Conservation (phyloP, 2,113 vertebrate genomes). For the Pseudonaja textilis region DNA sequence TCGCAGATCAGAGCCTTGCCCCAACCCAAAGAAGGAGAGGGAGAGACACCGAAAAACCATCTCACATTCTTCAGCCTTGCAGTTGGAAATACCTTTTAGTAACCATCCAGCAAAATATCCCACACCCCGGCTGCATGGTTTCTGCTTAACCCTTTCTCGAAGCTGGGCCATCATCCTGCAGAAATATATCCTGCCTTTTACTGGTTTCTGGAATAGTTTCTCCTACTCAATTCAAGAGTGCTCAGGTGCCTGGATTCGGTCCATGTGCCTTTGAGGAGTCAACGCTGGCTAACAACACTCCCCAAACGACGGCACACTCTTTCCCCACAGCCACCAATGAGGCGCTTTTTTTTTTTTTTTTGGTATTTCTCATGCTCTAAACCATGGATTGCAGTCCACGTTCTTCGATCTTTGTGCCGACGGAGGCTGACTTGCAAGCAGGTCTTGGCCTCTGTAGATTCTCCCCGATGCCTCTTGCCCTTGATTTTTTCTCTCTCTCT, state of each 20-base stretch:
- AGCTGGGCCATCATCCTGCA: constrained; percentile 24
- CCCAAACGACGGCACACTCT: neutral
- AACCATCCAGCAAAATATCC: constrained; percentile 25
- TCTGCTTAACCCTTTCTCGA: constrained; percentile 36
- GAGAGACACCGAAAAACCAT: neutral
- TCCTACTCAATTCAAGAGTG: constrained; percentile 38
- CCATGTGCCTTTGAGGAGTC: constrained; percentile 27
- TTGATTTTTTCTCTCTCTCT: neutral
- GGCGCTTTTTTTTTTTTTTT: constrained; percentile 28
- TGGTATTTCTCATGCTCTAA: constrained; percentile 31
- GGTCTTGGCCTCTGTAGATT: constrained; percentile 48
- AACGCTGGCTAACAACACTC: neutral
- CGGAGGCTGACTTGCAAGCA: constrained; percentile 11
- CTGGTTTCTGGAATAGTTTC: constrained; percentile 20
- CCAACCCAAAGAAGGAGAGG: neutral
- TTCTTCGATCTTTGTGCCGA: constrained; percentile 34
- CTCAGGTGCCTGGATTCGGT: constrained; percentile 54
- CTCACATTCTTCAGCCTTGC: constrained; percentile 1
- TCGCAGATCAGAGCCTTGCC: constrained; percentile 10
- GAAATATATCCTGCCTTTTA: constrained; percentile 33
- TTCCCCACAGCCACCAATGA: neutral
- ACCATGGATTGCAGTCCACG: constrained; percentile 35
- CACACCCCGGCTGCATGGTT: neutral
- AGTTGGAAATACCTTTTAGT: constrained; percentile 22
- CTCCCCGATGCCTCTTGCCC: constrained; percentile 50